phyloP scores from a whole-genome alignment of 2,888 invertebrate species.

The Apodemia mormo region DNA sequence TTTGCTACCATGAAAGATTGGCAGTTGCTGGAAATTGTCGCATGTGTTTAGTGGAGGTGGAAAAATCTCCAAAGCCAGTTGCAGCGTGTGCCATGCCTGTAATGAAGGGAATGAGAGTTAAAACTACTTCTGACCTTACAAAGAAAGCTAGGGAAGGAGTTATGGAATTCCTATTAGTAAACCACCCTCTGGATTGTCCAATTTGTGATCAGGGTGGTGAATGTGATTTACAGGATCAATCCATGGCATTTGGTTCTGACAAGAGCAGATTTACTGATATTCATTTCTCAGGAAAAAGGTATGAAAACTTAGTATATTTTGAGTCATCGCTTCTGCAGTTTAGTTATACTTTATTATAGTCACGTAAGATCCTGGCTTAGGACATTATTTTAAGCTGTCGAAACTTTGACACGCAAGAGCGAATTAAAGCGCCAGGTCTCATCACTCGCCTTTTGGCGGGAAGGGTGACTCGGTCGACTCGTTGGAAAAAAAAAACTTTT shows the following conservation, averaged over 20 bases:
- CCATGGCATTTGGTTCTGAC: conserved; percentile 99
- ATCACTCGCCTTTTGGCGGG: too few species aligned
- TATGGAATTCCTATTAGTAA: conserved; percentile 99
- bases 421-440: too few species aligned
- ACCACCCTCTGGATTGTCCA: conserved; percentile 99
- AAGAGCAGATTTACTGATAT: conserved; percentile 96
- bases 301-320: conserved; percentile 34
- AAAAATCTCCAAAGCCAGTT: conserved; percentile 98
- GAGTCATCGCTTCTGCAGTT: neutral
- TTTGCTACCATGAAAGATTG: conserved; percentile 99
- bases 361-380: too few species aligned
- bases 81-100: conserved; percentile 99
- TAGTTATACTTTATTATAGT: too few species aligned
- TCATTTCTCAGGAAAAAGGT: conserved; percentile 94
- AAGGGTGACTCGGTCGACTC: too few species aligned
- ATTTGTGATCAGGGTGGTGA: conserved; percentile 99
- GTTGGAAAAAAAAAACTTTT: too few species aligned
- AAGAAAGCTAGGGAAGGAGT: conserved; percentile 89
- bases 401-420: too few species aligned
- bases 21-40: conserved; percentile 99
- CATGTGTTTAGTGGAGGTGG: conserved; percentile 99
- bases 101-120: conserved; percentile 99
- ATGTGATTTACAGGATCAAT: conserved; percentile 98
- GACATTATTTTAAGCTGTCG: too few species aligned
- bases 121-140: conserved; percentile 97